Evolutionary conservation across 2,797 vertebrate genomes (phyloP).

Genomic region (Sarcophilus harrisii): DNA sequence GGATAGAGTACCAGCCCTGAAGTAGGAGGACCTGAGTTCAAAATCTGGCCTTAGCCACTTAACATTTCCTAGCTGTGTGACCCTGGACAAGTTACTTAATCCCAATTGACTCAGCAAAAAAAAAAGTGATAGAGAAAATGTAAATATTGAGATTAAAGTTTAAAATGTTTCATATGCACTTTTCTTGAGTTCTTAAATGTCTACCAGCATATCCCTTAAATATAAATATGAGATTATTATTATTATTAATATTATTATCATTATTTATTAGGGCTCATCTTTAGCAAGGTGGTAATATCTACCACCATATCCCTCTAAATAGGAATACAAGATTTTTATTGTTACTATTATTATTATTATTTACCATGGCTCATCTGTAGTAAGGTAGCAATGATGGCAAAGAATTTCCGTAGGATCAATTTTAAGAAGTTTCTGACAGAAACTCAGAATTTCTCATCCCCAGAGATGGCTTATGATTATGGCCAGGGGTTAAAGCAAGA

Average conservation of each 20-base stretch:
- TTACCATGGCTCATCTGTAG: neutral
- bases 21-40: no score
- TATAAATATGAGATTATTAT: no score
- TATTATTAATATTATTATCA: no score
- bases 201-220: no score
- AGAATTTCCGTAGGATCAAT: neutral
- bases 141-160: neutral
- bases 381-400: neutral
- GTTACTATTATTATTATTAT: neutral
- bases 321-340: neutral
- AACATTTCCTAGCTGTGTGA: no score
- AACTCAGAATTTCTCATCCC: neutral
- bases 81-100: no score
- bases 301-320: neutral
- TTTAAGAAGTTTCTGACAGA: slow-evolving; percentile 4
- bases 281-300: neutral
- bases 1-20: no score
- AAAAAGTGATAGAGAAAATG: neutral
- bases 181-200: neutral
- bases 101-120: no score
- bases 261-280: no score
- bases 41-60: no score
- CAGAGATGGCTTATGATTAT: neutral
- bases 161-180: neutral
- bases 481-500: slow-evolving; percentile 22